Evolutionary conservation across 1,140 invertebrate species (phyloP).

Genomic region (Patella vulgata): DNA sequence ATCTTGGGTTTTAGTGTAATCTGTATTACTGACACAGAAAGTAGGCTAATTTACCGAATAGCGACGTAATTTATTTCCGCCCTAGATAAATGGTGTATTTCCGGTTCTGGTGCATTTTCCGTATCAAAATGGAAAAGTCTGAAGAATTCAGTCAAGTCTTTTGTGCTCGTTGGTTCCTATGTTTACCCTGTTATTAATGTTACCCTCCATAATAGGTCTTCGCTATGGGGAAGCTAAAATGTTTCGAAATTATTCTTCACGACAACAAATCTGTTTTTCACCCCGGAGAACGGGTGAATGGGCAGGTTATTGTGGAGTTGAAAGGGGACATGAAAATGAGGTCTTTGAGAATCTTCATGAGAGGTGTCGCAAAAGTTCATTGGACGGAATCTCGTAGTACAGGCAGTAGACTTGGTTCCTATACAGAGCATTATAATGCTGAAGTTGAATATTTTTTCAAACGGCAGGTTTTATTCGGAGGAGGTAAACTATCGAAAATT

Average conservation of each 20-base stretch:
- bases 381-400: slow-evolving; percentile 70
- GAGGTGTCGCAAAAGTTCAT: slow-evolving; percentile 69
- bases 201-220: too few relatives aligned
- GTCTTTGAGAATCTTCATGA: slow-evolving; percentile 67
- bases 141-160: too few relatives aligned
- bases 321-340: slow-evolving; percentile 69
- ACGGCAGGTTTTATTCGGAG: slow-evolving; percentile 67
- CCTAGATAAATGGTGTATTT: too few relatives aligned
- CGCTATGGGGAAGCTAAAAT: slow-evolving; percentile 69
- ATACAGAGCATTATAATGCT: slow-evolving; percentile 70
- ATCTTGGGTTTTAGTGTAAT: too few relatives aligned
- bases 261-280: slow-evolving; percentile 68
- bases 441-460: slow-evolving; percentile 70
- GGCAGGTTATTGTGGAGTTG: slow-evolving; percentile 68
- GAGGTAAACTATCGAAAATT: too few relatives aligned
- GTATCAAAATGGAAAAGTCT: too few relatives aligned
- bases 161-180: too few relatives aligned
- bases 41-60: too few relatives aligned
- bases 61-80: too few relatives aligned
- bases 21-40: too few relatives aligned
- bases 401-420: slow-evolving; percentile 68
- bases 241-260: slow-evolving; percentile 67
- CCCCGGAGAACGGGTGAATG: slow-evolving; percentile 66
- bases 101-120: too few relatives aligned
- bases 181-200: too few relatives aligned